A percentile compares a stretch with the other conserved stretches of the same genome.
Evolutionary conservation across 2,888 invertebrate genomes (phyloP).

Genomic region (Blastobasis lacticolella): DNA sequence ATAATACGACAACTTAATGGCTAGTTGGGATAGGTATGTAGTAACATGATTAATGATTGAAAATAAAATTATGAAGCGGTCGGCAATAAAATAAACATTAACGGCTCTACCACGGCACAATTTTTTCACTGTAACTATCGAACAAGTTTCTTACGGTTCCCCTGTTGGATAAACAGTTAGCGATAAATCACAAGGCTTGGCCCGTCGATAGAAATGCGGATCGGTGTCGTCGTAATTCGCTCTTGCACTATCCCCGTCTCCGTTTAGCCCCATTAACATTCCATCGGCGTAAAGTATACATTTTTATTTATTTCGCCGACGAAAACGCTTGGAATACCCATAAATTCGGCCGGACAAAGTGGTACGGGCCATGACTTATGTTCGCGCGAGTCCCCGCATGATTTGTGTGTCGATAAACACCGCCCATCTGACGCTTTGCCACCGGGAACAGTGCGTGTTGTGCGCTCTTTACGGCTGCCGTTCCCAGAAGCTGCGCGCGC

Average conservation of each 20-base stretch:
- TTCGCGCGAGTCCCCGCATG: slow-evolving; percentile 26
- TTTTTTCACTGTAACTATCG: too few species aligned
- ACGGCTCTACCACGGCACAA: too few species aligned
- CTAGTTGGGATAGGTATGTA: too few species aligned
- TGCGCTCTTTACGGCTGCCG: slow-evolving; percentile 27
- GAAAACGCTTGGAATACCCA: slow-evolving; percentile 13
- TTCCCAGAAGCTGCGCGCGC: slow-evolving; percentile 16
- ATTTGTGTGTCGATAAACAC: slow-evolving; percentile 42
- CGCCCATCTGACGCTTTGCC: slow-evolving; percentile 19
- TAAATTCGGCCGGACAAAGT: slow-evolving; percentile 26
- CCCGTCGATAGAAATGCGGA: neutral
- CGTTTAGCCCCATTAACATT: slow-evolving; percentile 28
- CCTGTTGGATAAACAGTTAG: neutral
- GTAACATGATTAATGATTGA: too few species aligned
- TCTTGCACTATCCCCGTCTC: neutral
- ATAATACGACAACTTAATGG: too few species aligned
- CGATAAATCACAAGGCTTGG: neutral
- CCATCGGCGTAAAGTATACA: slow-evolving; percentile 7
- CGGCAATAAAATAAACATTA: too few species aligned
- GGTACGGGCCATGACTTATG: slow-evolving; percentile 9
- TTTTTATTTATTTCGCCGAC: slow-evolving; percentile 9
- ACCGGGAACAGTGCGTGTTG: slow-evolving; percentile 31
- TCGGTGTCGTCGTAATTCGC: too few species aligned
- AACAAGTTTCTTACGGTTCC: too few species aligned
- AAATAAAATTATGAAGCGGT: too few species aligned